Evolutionary conservation across 2,888 invertebrate genomes (phyloP).

Genomic region (Microdon myrmicae): DNA sequence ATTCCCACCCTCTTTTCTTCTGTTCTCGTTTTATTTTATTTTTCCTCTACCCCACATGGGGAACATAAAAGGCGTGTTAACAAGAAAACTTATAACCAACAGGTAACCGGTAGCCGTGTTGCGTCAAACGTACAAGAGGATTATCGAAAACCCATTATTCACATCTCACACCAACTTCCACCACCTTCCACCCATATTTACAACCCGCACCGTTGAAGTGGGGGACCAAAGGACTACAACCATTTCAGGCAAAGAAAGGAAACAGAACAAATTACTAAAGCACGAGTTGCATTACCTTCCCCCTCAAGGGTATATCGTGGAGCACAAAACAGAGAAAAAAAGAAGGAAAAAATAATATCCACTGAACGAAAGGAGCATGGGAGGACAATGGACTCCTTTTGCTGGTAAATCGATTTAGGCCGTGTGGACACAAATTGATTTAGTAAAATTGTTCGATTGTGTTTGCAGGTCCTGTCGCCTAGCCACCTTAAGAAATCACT

Average conservation of each 20-base stretch:
- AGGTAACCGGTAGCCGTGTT: no score
- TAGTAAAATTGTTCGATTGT: constrained; percentile 19
- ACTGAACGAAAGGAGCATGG: not conserved
- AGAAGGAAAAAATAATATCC: not conserved
- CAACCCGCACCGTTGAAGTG: constrained; percentile 25
- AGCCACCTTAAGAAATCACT: constrained; percentile 30
- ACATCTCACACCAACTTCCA: constrained; percentile 1
- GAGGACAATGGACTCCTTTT: constrained; percentile 32
- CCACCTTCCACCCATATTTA: constrained; percentile 16
- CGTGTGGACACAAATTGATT: constrained; percentile 46
- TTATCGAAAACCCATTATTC: constrained; percentile 47
- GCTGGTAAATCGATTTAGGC: constrained; percentile 44
- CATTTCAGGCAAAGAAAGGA: no score
- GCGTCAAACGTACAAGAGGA: constrained; percentile 28
- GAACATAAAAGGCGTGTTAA: constrained; percentile 37
- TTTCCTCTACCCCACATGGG: constrained; percentile 28
- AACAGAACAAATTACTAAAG: constrained; percentile 30
- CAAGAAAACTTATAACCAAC: constrained; percentile 42
- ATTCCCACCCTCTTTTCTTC: no score
- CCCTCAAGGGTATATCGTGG: no score
- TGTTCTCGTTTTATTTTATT: not conserved
- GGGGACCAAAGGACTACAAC: no score
- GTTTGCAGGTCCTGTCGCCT: not conserved
- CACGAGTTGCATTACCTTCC: constrained; percentile 38
- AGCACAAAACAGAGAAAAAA: no score